phyloP scores from a whole-genome alignment of 2,113 vertebrate genomes.

The Myotis brandtii region DNA sequence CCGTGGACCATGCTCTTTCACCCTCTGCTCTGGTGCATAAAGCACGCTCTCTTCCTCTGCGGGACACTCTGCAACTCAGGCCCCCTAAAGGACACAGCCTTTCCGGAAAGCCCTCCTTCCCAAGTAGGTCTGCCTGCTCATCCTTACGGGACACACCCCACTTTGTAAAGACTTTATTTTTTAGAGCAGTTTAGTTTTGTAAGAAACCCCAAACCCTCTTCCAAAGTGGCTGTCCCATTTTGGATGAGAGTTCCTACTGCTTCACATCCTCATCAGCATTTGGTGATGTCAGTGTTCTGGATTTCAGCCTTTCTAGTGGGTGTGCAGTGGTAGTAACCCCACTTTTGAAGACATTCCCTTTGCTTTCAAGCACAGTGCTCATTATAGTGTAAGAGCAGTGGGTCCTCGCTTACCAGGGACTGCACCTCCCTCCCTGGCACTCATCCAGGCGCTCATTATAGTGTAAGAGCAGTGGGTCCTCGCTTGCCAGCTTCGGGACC shows the following conservation, averaged over 20 bases:
- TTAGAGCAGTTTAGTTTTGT: background rate
- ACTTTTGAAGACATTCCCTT: background rate
- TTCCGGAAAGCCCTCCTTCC: background rate
- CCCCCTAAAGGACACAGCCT: background rate
- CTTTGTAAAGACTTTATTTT: background rate
- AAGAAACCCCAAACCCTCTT: background rate
- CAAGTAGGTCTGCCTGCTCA: background rate
- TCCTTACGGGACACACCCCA: background rate
- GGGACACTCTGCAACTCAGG: background rate
- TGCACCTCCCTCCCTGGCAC: rapidly evolving
- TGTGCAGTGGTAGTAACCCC: background rate
- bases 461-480: no score
- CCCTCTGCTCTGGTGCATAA: background rate
- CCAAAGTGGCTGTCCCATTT: background rate
- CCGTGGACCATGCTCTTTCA: no score
- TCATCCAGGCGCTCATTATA: no score
- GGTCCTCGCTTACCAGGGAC: no score
- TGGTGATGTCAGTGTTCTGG: rapidly evolving
- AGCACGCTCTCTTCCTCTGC: no score
- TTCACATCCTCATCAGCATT: background rate
- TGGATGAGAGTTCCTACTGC: background rate
- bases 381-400: background rate
- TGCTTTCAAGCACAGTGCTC: background rate
- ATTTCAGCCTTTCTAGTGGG: background rate
- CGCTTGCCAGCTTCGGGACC: background rate